These are phyloP conservation scores for Homarus gammarus DNA, from an alignment of 2,888 invertebrate genomes.

Conservation along the genomic window DNA sequence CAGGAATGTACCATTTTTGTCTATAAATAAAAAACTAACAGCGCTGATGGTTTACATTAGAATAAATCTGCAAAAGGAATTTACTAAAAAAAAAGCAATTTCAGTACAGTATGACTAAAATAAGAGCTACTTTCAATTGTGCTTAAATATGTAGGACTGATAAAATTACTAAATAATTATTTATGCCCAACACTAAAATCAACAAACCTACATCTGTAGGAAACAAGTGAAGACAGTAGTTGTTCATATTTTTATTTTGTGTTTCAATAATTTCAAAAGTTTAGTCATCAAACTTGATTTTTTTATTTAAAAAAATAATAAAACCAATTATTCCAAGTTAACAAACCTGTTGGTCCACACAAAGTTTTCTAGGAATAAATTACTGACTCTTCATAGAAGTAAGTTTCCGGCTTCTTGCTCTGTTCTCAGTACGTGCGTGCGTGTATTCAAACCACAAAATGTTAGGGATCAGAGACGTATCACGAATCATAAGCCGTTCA, in stretches of 20 bases:
- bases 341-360: conserved; percentile 1
- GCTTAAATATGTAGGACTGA: not conserved
- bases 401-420: conserved; percentile 86
- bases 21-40: too few relatives aligned
- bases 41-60: too few relatives aligned
- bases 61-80: too few relatives aligned
- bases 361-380: not conserved
- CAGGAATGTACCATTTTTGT: too few relatives aligned
- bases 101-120: too few relatives aligned
- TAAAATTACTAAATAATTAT: not conserved
- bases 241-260: not conserved
- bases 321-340: not conserved
- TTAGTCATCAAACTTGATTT: not conserved
- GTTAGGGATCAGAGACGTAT: conserved; percentile 94
- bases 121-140: too few relatives aligned
- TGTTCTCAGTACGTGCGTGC: conserved; percentile 89
- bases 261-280: not conserved
- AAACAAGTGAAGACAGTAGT: not conserved
- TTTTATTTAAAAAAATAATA: not conserved
- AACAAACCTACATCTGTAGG: not conserved
- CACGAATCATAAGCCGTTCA: conserved; percentile 91
- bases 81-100: too few relatives aligned
- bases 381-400: conserved; percentile 74
- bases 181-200: not conserved
- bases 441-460: conserved; percentile 96